Conservation (phyloP, 1,140 invertebrate genomes). For the Drosophila persimilis region DNA sequence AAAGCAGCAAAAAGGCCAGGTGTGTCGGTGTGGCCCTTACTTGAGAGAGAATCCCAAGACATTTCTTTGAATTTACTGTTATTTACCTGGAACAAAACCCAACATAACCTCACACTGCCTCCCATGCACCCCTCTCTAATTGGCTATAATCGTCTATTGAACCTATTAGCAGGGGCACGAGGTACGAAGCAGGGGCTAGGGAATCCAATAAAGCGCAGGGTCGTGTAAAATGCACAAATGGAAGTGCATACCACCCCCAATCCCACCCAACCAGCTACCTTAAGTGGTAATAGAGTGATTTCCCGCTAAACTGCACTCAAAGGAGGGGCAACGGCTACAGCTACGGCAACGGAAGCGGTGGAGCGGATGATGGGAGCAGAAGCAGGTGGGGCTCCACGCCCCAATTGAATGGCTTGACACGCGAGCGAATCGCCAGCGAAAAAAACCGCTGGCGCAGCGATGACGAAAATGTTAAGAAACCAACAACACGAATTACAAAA, state of each 20-base stretch:
- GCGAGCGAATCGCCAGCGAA: constrained; percentile 45
- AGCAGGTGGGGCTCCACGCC: constrained; percentile 43
- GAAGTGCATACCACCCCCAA: neutral
- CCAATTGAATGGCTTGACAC: constrained; percentile 57
- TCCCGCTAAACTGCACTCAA: constrained; percentile 6
- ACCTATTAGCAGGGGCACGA: constrained; percentile 44
- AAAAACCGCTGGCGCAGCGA: constrained; percentile 3
- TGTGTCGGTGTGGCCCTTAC: constrained; percentile 7
- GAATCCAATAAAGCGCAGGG: constrained; percentile 64
- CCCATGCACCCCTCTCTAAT: constrained; percentile 33
- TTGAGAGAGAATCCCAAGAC: neutral
- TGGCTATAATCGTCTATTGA: constrained; percentile 72
- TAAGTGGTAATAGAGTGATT: neutral
- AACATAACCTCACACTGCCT: constrained; percentile 56
- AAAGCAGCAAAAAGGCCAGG: constrained; percentile 41
- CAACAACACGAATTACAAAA: constrained; percentile 42
- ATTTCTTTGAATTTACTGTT: constrained; percentile 11
- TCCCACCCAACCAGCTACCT: neutral
- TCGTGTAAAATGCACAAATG: constrained; percentile 4
- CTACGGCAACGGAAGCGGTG: neutral
- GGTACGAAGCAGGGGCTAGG: constrained; percentile 1
- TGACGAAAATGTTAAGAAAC: constrained; percentile 25
- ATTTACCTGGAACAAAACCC: constrained; percentile 2
- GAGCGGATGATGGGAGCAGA: constrained; percentile 1
- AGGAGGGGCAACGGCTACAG: neutral